These are phyloP conservation scores for Endomychus coccineus DNA, from an alignment of 2,888 invertebrate genomes.

Conservation along the genomic window DNA sequence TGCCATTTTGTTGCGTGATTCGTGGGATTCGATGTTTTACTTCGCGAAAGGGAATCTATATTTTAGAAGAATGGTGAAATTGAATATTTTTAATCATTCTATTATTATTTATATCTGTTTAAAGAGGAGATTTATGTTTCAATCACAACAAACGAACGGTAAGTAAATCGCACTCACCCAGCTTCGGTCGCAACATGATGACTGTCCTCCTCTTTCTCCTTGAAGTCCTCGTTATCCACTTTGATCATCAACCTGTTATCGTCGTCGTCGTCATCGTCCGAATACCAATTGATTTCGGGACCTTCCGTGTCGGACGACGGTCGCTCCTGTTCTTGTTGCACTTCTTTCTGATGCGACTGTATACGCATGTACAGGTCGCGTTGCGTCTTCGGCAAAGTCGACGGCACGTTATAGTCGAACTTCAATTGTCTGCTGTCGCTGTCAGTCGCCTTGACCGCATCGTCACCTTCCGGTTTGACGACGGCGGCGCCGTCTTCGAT, in stretches of 20 bases:
- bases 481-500: too few relatives aligned
- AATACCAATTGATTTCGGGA: conserved; percentile 61
- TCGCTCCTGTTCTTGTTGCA: conserved; percentile 39
- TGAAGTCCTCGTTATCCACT: conserved; percentile 37
- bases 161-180: conserved; percentile 4
- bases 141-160: too few relatives aligned
- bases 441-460: too few relatives aligned
- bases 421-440: not conserved
- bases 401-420: conserved; percentile 43
- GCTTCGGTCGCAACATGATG: conserved; percentile 7
- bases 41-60: too few relatives aligned
- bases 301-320: conserved; percentile 35
- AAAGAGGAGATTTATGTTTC: too few relatives aligned
- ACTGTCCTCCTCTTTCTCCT: conserved; percentile 17
- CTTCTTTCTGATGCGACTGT: conserved; percentile 56
- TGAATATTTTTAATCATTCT: too few relatives aligned
- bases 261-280: conserved; percentile 67
- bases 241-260: conserved; percentile 39
- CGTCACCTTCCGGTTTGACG: too few relatives aligned
- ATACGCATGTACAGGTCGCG: conserved; percentile 60
- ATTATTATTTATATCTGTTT: conserved; percentile 1
- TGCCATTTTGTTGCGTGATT: too few relatives aligned
- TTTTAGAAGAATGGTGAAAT: too few relatives aligned
- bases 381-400: conserved; percentile 57
- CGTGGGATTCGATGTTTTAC: too few relatives aligned